Conservation (phyloP, 2,797 vertebrate genomes). For the Macrochelys suwanniensis region DNA sequence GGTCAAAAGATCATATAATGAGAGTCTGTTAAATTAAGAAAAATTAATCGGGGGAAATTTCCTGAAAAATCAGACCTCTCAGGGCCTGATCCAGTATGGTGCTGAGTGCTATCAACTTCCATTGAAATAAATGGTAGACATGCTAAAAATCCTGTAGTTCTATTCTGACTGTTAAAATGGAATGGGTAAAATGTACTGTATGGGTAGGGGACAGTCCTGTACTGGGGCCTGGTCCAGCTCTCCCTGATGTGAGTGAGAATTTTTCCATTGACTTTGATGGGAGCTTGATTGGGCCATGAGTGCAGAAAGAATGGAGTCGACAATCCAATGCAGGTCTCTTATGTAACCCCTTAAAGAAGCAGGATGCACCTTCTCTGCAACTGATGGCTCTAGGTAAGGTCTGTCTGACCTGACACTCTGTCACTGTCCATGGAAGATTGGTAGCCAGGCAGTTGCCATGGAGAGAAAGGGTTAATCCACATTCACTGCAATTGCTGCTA, state of each 20-base stretch:
- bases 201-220: accelerated
- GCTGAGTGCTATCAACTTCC: not conserved
- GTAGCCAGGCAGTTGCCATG: not conserved
- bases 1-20: slow-evolving; percentile 33
- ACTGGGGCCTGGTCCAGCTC: not conserved
- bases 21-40: slow-evolving; percentile 45
- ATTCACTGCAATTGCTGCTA: not conserved
- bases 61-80: slow-evolving; percentile 33
- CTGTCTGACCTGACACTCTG: not conserved
- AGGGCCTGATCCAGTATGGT: slow-evolving; percentile 25
- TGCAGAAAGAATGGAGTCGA: not conserved
- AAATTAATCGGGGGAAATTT: slow-evolving; percentile 36
- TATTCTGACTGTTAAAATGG: not conserved
- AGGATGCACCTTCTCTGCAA: not conserved
- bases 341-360: not conserved
- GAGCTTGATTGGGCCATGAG: not conserved
- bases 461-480: not conserved
- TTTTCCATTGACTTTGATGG: accelerated
- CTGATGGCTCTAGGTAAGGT: not conserved
- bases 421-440: not conserved
- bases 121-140: not conserved
- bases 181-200: not conserved
- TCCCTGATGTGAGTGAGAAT: accelerated
- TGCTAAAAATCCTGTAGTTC: not conserved
- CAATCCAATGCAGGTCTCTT: not conserved